Conservation (phyloP, 2,113 vertebrate genomes). For the Neogale vison region DNA sequence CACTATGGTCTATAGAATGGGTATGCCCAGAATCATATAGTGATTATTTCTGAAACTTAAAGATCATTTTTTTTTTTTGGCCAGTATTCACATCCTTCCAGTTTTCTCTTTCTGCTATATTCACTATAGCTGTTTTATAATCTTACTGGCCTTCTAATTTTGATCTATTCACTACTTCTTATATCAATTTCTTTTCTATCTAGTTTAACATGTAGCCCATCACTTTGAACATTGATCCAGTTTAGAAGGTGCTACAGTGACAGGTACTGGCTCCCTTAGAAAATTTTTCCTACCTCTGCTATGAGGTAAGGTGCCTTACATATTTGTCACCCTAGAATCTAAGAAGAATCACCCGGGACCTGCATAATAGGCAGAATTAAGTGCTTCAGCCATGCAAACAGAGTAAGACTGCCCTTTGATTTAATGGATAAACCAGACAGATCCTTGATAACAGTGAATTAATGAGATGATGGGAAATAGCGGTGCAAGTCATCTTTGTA, state of each 20-base stretch:
- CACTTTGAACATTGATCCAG: neutral
- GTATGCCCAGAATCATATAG: neutral
- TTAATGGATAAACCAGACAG: neutral
- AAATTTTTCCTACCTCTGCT: neutral
- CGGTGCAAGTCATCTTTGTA: neutral
- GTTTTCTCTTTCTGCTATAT: neutral
- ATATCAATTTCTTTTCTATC: conserved; percentile 25
- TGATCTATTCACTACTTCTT: conserved; percentile 32
- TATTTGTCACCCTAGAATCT: neutral
- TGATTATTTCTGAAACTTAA: conserved; percentile 10
- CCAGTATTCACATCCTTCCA: neutral
- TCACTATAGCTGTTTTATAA: conserved; percentile 10
- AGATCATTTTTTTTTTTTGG: conserved; percentile 46
- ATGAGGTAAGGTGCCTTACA: neutral
- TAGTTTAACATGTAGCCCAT: neutral
- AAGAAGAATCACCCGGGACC: neutral
- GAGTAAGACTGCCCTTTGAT: neutral
- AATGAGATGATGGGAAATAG: neutral
- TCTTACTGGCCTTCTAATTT: conserved; percentile 8
- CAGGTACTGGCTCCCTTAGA: neutral
- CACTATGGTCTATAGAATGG: neutral
- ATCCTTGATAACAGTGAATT: neutral
- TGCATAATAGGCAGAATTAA: neutral
- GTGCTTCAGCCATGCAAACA: neutral
- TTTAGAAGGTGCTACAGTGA: neutral